Base-by-base conservation (phyloP, 2,888 invertebrate genomes). In the Rotaria socialis region DNA sequence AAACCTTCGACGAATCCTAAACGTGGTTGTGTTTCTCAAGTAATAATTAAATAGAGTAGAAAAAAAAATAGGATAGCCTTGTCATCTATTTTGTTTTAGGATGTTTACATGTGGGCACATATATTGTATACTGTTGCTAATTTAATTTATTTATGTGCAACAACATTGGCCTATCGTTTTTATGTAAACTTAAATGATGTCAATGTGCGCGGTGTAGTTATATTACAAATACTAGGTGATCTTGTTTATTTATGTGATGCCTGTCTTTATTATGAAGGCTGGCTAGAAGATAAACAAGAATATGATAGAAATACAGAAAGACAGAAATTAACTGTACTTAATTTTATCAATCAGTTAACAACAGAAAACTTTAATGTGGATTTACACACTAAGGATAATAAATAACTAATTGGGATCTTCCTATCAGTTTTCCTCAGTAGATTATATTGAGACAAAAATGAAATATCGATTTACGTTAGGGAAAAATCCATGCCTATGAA, bases 151-250 rank as follows among this genome's bases (percentile, higher is more conserved):
- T n/a, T 80, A 14, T 47, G 22, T 47, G 80, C 80, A 80, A 80
- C 80, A 47, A 35, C n/a, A 11, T 47, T 80, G n/a, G 80, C 47
- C n/a, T 43, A 67, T 43, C 80, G 47, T 80, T 0, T 80, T 6
- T 80, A 47, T 47, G 4, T 7, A 8, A 14, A 47, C 47, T 24
- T 7, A 43, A 47, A 24, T 10, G 10, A 24, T 80, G 16, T n/a
- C 10, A 14, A 80, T 80, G 11, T 35, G 16, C 24, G 3, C 24
- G n/a, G 24, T 80, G 43, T 80, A 24, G 10, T 22, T 47, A n/a
- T 80, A 47, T 80, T 80, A 80, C 22, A 47, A 47, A 80, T 80
- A 1, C n/a, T 80, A 11, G 80, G 80, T n/a, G 80, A 80, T 80
- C 10, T 80, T 80, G 3, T 80, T 4, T 80, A 80, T 80, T 19